Percentiles rank a stretch among this genome's conserved stretches.
phyloP scores from a whole-genome alignment of 2,797 vertebrate species.

The Sebastes hubbsi region DNA sequence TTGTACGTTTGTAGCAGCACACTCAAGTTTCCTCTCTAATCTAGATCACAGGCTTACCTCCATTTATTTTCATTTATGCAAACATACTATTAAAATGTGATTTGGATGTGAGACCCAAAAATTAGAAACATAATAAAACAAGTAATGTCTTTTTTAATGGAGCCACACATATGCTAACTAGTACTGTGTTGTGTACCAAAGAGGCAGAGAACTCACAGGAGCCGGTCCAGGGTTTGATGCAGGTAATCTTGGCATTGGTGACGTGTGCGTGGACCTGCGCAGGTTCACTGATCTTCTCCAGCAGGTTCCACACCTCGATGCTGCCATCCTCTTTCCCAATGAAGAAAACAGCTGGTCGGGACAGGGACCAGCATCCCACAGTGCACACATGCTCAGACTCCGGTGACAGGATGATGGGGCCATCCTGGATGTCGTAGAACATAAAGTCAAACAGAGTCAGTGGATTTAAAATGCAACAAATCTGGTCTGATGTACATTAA shows the following conservation, averaged over 20 bases:
- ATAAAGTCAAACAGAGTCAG: background rate
- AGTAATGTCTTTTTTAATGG: background rate
- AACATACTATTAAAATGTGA: background rate
- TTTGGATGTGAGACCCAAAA: background rate
- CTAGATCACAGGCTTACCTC: background rate
- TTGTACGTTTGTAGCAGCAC: background rate
- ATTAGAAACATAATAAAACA: background rate
- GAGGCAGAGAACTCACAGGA: constrained; percentile 80
- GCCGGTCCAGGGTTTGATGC: constrained; percentile 83
- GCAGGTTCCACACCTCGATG: constrained; percentile 92
- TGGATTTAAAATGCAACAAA: background rate
- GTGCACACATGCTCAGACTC: constrained; percentile 81
- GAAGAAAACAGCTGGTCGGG: constrained; percentile 90
- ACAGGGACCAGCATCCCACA: constrained; percentile 89
- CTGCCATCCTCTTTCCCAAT: constrained; percentile 89
- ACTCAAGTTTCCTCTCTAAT: background rate
- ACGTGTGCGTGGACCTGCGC: constrained; percentile 77
- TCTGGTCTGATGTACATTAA: background rate
- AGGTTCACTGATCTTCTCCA: constrained; percentile 87
- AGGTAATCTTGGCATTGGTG: constrained; percentile 81
- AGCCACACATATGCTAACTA: background rate
- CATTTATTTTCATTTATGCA: background rate
- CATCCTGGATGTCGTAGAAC: constrained; percentile 69
- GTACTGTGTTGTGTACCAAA: background rate
- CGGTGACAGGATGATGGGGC: constrained; percentile 84